Conservation (phyloP, 2,888 invertebrate species). For the Pyrochroa serraticornis region DNA sequence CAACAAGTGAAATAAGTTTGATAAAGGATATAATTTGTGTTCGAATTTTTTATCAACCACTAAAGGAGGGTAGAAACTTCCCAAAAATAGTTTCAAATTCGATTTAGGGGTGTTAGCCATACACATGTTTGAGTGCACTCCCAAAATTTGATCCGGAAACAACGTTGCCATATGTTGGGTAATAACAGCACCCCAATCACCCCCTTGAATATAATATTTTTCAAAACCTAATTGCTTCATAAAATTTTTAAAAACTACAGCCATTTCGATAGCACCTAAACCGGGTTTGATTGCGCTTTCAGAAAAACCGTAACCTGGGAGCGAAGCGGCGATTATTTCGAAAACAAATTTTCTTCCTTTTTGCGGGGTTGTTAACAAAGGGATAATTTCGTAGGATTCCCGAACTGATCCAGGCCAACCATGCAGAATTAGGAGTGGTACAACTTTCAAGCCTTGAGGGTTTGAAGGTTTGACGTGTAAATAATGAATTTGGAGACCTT, state of each 20-base stretch:
- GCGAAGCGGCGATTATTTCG: conserved; percentile 35
- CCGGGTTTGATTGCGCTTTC: conserved; percentile 67
- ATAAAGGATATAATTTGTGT: conserved; percentile 61
- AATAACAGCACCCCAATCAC: conserved; percentile 81
- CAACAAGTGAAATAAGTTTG: conserved; percentile 27
- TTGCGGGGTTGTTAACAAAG: conserved; percentile 22
- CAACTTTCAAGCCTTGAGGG: conserved; percentile 47
- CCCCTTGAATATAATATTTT: conserved; percentile 75
- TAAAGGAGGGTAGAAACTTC: conserved; percentile 63
- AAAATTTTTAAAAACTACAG: conserved; percentile 68
- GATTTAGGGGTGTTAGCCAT: conserved; percentile 45
- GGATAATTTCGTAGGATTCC: conserved; percentile 70
- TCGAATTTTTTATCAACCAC: conserved; percentile 61
- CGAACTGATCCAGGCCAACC: conserved; percentile 88
- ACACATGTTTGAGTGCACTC: conserved; percentile 65
- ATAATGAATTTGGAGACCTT: conserved; percentile 73
- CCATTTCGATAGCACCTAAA: conserved; percentile 63
- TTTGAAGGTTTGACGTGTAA: conserved; percentile 60
- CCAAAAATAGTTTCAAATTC: conserved; percentile 57
- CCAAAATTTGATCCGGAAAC: conserved; percentile 66
- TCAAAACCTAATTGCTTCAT: conserved; percentile 73
- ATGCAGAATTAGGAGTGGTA: conserved; percentile 75
- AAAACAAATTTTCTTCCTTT: conserved; percentile 20
- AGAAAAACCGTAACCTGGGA: conserved; percentile 32
- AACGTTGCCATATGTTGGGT: conserved; percentile 67